phyloP scores from a whole-genome alignment of 2,113 vertebrate genomes.

The Pseudois nayaur region DNA sequence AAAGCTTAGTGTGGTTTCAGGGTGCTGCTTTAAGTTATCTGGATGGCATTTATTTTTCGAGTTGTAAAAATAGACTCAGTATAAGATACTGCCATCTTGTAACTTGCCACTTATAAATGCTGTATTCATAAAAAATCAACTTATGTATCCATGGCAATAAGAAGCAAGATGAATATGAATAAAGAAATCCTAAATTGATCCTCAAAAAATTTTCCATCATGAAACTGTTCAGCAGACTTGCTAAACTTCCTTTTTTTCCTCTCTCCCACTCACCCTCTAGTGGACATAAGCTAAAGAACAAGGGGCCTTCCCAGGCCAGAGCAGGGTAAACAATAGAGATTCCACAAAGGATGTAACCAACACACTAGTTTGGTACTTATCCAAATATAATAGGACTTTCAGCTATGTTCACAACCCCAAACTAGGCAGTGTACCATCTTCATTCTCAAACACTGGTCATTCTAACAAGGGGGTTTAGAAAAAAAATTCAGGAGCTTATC shows the following conservation, averaged over 20 bases:
- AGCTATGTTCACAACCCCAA: not conserved
- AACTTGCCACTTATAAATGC: conserved; percentile 45
- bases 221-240: not conserved
- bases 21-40: conserved; percentile 18
- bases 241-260: not conserved
- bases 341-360: not conserved
- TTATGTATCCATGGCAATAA: conserved; percentile 52
- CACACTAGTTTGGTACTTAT: not conserved
- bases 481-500: not conserved
- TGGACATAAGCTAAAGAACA: not conserved
- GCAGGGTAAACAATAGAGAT: no score
- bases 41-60: conserved; percentile 38
- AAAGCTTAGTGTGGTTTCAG: not conserved
- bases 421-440: not conserved
- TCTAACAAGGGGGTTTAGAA: not conserved
- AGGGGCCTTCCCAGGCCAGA: not conserved
- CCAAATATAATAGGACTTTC: not conserved
- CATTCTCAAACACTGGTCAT: not conserved
- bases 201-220: not conserved
- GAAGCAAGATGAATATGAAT: conserved; percentile 38
- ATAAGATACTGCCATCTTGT: conserved; percentile 49
- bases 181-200: conserved; percentile 41
- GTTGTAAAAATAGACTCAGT: conserved; percentile 35
- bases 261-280: not conserved
- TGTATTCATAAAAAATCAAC: conserved; percentile 60